Base-by-base conservation (phyloP, 2,888 invertebrate species). In the Cryptus armator region DNA sequence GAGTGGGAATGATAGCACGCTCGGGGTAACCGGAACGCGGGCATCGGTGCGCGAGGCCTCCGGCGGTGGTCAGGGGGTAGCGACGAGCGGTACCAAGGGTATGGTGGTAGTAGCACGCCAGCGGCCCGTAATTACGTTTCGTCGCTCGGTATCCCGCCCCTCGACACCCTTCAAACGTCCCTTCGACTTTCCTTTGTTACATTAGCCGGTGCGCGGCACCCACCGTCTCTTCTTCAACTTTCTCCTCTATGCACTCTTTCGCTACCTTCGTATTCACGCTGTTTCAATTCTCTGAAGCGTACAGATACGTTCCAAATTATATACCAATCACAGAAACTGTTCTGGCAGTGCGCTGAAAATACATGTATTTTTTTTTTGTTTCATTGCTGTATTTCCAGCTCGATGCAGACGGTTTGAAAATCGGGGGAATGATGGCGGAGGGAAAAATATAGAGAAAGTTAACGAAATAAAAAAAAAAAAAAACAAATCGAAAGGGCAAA, bases 101-200 rank as follows among this genome's bases (percentile, higher is more conserved):
- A 59, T 44, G 74, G 46, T 24, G 32, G 67, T 70, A 68, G 70
- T 29, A 56, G 51, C 29, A 53, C 12, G 46, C 48, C 43, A 16
- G 16, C 62, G 66, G 51, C 72, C 71, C 71, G 84, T 84, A 84
- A 84, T 84, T 84, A 84, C 80, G 80, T 84, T 84, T 84, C 71
- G 62, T 48, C 74, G 74, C 14, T 64, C 6, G 37, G 88, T 87
- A 90, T 89, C 86, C 88, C 87, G 86, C 86, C 87, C 90, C 68
- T 87, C 77, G 79, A 76, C 83, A 81, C 74, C 87, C 80, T 76
- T 79, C 81, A 59, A 51, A 64, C 84, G 84, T 78, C 62, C 83
- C 85, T 86, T 89, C 87, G 86, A 90, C 87, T 88, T 90, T 91
- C 90, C 91, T 91, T 91, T 91, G 91, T 91, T 90, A 91, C 90